phyloP scores from a whole-genome alignment of 2,888 invertebrate species.

The Drosophila pegasa region DNA sequence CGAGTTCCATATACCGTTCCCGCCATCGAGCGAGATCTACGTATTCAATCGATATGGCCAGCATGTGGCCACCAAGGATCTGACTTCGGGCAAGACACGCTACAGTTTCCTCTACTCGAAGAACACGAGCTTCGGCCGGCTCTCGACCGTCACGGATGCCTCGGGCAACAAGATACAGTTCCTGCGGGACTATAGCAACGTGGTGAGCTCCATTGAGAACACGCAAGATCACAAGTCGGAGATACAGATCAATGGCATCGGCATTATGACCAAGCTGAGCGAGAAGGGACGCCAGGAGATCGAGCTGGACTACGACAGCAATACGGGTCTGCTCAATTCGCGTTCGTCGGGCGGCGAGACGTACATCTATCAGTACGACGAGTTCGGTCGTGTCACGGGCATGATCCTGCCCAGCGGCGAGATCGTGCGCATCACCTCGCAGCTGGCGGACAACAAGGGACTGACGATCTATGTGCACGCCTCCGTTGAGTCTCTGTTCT shows the following conservation, averaged over 20 bases:
- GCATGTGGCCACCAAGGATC: conserved; percentile 96
- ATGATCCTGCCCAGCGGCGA: conserved; percentile 97
- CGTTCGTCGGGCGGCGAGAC: conserved; percentile 94
- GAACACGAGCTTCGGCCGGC: conserved; percentile 96
- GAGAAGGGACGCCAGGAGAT: conserved; percentile 96
- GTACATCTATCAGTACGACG: conserved; percentile 96
- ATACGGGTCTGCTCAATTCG: conserved; percentile 93
- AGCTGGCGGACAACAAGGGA: conserved; percentile 91
- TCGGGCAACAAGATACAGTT: conserved; percentile 97
- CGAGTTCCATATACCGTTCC: conserved; percentile 96
- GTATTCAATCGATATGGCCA: conserved; percentile 98
- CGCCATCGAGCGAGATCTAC: conserved; percentile 96
- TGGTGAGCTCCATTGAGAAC: conserved; percentile 97
- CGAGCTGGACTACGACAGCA: conserved; percentile 95
- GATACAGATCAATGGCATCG: conserved; percentile 96
- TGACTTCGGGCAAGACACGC: conserved; percentile 96
- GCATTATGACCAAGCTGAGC: conserved; percentile 93
- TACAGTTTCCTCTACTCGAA: conserved; percentile 99
- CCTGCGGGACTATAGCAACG: conserved; percentile 95
- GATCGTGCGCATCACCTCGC: conserved; percentile 91
- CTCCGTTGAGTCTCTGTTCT: conserved; percentile 86
- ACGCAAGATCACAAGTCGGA: conserved; percentile 97
- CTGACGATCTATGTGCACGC: conserved; percentile 90
- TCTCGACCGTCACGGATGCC: conserved; percentile 96
- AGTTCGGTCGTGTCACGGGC: conserved; percentile 93